Evolutionary conservation across 1,140 invertebrate species (phyloP), one percentile per base, ranked within the genome.

Genomic region (Adelges cooleyi): DNA sequence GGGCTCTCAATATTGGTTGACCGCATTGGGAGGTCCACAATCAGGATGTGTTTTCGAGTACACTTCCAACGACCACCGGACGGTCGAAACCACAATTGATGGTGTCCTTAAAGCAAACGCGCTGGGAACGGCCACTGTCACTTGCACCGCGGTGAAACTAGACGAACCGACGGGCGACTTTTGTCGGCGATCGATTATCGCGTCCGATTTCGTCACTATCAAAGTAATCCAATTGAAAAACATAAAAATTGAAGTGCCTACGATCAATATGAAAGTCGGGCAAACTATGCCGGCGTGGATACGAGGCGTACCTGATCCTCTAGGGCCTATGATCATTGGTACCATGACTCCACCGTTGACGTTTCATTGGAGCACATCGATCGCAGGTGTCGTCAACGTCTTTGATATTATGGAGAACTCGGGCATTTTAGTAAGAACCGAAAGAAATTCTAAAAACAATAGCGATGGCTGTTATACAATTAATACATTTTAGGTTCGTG

Each of bases 261-360:
- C 87, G 9, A 78, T 78, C 0, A 79, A 82, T 68, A 78, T 91
- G 25, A 82, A 84, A 73, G 80, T 81, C 20, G 86, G 85, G 1
- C 81, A 81, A 1, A 79, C 77, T n/a, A 83, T 90, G 76, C 87
- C 86, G 0, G 72, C 89, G 29, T 87, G 85, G 79, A 82, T 80
- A 4, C 75, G 80, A 66, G 86, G 86, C 10, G 70, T 84, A 13
- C 84, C 84, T 1, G 84, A 86, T 66, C 74, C 77, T 65, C 69
- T 85, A 20, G 81, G 81, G 10, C 82, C 84, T 0, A 74, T 85
- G 68, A 76, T 84, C 13, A 76, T 86, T 49, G 83, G 82, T 10
- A 83, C 80, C 15, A 77, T 84, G 49, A 75, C 80, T 56, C 79
- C 84, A 9, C 76, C 80, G 2, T 72, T 86, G 44, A 73, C 70